Conservation (phyloP, 2,888 invertebrate genomes). For the Drosophila cracens region DNA sequence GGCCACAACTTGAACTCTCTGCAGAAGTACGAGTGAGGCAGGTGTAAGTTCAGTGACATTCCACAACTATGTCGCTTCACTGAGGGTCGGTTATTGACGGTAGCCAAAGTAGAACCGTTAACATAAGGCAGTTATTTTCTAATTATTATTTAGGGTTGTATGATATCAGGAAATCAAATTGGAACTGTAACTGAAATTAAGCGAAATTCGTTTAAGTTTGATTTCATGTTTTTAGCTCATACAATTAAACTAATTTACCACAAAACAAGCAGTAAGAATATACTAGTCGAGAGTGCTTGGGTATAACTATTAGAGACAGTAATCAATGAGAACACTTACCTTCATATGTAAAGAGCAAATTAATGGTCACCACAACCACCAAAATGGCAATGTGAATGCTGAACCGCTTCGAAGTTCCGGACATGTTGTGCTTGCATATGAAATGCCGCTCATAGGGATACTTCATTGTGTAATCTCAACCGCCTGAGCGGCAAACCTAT, state of each 20-base stretch:
- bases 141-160: neutral
- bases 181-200: neutral
- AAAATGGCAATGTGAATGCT: constrained; percentile 21
- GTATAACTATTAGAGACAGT: neutral
- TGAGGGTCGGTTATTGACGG: constrained; percentile 2
- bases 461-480: constrained; percentile 56
- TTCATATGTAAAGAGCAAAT: constrained; percentile 28
- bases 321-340: constrained; percentile 39
- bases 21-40: constrained; percentile 4
- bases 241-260: neutral
- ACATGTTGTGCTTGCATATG: constrained; percentile 10
- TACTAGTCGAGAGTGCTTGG: neutral
- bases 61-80: neutral
- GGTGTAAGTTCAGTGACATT: constrained; percentile 8
- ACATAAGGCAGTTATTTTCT: neutral
- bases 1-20: constrained; percentile 16
- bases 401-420: constrained; percentile 2
- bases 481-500: constrained; percentile 47
- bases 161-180: neutral
- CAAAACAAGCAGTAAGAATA: neutral
- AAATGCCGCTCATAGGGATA: constrained; percentile 34
- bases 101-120: neutral
- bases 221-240: neutral
- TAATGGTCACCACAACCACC: constrained; percentile 20
- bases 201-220: neutral